phyloP scores from a whole-genome alignment of 2,113 vertebrate genomes.

The Manacus vitellinus region DNA sequence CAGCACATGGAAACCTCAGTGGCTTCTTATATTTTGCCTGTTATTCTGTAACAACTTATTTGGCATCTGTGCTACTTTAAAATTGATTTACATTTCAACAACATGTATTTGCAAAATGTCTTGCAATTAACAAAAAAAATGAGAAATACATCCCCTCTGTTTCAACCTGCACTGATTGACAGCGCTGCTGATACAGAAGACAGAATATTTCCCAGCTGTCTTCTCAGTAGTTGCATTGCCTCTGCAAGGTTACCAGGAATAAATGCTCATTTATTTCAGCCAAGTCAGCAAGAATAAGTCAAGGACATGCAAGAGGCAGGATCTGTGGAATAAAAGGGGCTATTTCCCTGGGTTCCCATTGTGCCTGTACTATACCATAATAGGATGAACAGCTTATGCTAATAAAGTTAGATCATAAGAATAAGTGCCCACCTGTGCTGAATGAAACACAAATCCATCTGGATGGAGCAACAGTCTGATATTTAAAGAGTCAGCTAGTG shows the following conservation, averaged over 20 bases:
- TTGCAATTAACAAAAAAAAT: not conserved
- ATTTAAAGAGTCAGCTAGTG: not conserved
- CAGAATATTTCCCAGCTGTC: slow-evolving; percentile 37
- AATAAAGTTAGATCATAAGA: slow-evolving; percentile 56
- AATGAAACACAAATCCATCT: slow-evolving; percentile 51
- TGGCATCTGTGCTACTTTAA: not conserved
- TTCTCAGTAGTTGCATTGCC: slow-evolving; percentile 5
- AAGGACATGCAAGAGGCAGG: slow-evolving; percentile 54
- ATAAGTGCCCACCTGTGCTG: slow-evolving; percentile 60
- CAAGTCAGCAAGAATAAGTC: slow-evolving; percentile 48
- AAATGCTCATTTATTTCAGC: slow-evolving; percentile 58
- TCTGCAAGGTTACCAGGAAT: slow-evolving; percentile 51
- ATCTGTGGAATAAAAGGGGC: slow-evolving; percentile 45
- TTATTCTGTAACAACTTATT: not conserved
- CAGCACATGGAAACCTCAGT: not conserved
- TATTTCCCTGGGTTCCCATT: slow-evolving; percentile 32
- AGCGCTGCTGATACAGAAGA: not conserved
- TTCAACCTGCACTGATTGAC: slow-evolving; percentile 6
- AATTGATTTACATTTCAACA: not conserved
- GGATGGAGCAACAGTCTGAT: slow-evolving; percentile 21
- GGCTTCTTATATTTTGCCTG: not conserved
- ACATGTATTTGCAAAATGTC: not conserved
- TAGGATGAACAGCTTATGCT: slow-evolving; percentile 57
- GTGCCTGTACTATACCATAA: slow-evolving; percentile 33
- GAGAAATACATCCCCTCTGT: not conserved